Evolutionary conservation across 1,140 invertebrate genomes (phyloP).

Genomic region (Pentalonia nigronervosa): DNA sequence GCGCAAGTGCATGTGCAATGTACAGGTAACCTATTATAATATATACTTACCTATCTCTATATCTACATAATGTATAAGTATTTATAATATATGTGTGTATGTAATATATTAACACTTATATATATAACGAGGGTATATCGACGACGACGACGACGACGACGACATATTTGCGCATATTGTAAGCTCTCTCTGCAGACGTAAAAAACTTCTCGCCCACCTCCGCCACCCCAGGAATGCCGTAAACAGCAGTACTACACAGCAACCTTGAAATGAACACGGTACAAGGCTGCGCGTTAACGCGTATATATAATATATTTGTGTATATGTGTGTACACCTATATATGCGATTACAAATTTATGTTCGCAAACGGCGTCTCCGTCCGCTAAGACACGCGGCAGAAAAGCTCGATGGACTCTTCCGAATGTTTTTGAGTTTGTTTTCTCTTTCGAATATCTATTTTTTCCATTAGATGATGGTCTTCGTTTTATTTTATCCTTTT

Average conservation of each 20-base stretch:
- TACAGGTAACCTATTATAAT: not conserved
- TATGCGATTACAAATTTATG: not conserved
- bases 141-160: not conserved
- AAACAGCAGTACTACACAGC: not conserved
- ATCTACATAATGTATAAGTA: not conserved
- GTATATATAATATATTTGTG: not conserved
- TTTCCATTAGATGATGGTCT: conserved; percentile 7
- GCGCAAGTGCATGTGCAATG: not conserved
- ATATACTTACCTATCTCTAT: not conserved
- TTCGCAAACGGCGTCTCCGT: not conserved
- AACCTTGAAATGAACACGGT: conserved; percentile 27
- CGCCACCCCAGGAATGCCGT: conserved; percentile 35
- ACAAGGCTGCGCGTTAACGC: not conserved
- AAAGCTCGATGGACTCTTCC: not conserved
- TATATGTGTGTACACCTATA: not conserved
- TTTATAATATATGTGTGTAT: not conserved
- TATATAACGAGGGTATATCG: not conserved
- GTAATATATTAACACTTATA: not conserved
- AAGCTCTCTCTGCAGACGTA: not conserved
- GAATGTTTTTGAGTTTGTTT: not conserved
- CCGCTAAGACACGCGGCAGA: not conserved
- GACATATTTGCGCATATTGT: conserved; percentile 23
- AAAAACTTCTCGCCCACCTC: not conserved
- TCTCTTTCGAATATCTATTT: not conserved
- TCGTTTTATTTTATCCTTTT: not conserved